Base-by-base conservation (phyloP, 2,888 invertebrate species). In the Ptychoptera albimana region DNA sequence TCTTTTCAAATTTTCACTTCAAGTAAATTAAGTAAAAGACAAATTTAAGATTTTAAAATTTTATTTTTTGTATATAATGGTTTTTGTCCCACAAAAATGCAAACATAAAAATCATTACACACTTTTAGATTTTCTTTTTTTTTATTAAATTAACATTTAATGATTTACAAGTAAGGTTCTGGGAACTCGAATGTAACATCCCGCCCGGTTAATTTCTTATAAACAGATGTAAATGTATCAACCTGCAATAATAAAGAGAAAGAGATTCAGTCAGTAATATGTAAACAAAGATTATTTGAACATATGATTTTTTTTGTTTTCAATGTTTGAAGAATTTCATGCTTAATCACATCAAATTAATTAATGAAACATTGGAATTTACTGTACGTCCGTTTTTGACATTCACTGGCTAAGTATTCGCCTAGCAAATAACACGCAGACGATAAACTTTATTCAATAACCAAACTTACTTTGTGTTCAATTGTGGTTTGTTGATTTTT, bases 171-270 rank as follows among this genome's bases (percentile, higher is more conserved):
- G 75, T 86, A 89, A 57, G 92, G 88, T 74, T 98, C 97, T 51
- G 96, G 96, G 74, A 98, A 98, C 75, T 98, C 97, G 68, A 98
- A 98, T 55, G 82, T 87, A 47, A 98, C 97, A 71, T 97, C 94
- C 65, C 97, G 89, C 56, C 97, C 97, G 57, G 97, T 98, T 58
- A 98, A 73, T 71, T 94, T 94, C 76, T 97, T 97, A 79, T 98
- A 98, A 53, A 98, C 93, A 51, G 93, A 85, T 58, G 89, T 83
- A 72, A 97, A 98, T 51, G 97, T 97, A 64, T 96, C 96, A 59
- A 93, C 84, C 94, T 94, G 73, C 38, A 74, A 75, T n/a, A n/a
- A n/a, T n/a, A n/a, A 54, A 64, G 63, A 52, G 54, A 52, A 45
- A 51, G 45, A 11, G 9, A 11, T 7, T 11, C 9, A 32, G 9